Evolutionary conservation across 2,797 vertebrate genomes (phyloP).

Genomic region (Pempheris klunzingeri): DNA sequence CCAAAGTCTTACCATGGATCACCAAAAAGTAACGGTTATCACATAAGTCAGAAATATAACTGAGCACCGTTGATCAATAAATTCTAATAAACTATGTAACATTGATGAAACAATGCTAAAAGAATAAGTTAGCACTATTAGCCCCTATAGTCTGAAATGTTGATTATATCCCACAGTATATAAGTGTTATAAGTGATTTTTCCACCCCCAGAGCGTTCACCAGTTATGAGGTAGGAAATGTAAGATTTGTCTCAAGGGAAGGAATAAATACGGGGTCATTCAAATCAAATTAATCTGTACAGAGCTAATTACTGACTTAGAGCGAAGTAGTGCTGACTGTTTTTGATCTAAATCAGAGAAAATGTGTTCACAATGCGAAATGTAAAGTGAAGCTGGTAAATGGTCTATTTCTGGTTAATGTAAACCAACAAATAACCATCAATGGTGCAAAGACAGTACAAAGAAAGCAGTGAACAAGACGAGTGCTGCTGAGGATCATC

Average conservation of each 20-base stretch:
- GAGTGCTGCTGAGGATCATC: not conserved
- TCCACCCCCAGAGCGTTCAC: not conserved
- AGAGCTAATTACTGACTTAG: not conserved
- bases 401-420: no score
- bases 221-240: not conserved
- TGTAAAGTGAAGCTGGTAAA: not conserved
- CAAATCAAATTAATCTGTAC: not conserved
- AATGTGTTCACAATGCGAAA: not conserved
- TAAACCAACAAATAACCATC: not conserved
- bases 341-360: not conserved
- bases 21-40: not conserved
- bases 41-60: not conserved
- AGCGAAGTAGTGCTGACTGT: not conserved
- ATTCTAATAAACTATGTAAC: not conserved
- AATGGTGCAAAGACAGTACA: not conserved
- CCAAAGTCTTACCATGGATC: not conserved
- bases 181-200: not conserved
- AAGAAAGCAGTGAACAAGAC: not conserved
- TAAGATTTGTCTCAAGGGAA: not conserved
- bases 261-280: no score
- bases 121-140: not conserved
- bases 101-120: not conserved
- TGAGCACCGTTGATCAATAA: not conserved
- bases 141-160: not conserved
- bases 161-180: not conserved